These are phyloP conservation scores for Aphelenchoides besseyi DNA, from an alignment of 1,140 invertebrate genomes.

Conservation along the genomic window DNA sequence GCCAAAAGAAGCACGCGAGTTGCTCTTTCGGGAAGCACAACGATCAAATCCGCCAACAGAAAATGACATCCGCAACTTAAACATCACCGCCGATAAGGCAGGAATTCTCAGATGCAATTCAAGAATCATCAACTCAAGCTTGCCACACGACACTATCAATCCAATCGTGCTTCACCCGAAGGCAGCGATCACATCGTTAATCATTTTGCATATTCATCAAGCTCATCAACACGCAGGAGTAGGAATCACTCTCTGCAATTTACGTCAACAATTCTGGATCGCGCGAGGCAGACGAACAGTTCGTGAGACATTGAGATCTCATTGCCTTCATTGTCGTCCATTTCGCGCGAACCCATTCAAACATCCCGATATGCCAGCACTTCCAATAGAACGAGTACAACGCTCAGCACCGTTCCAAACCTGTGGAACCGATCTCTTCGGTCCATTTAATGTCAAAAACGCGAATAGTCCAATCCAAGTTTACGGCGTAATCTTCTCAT, in stretches of 20 bases:
- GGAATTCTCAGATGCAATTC: constrained; percentile 19
- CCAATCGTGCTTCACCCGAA: constrained; percentile 17
- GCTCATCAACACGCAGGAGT: background rate
- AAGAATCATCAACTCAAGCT: background rate
- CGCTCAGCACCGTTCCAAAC: constrained; percentile 36
- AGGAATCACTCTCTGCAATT: background rate
- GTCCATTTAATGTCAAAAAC: constrained; percentile 41
- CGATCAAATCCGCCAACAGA: constrained; percentile 17
- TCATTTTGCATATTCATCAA: constrained; percentile 23
- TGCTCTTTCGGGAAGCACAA: constrained; percentile 14
- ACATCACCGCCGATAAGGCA: constrained; percentile 11
- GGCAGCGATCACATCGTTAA: constrained; percentile 14
- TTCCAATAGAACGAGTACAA: constrained; percentile 28
- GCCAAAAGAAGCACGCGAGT: constrained; percentile 5
- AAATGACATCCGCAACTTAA: constrained; percentile 21
- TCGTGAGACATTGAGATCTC: background rate
- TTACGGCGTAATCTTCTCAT: constrained; percentile 43
- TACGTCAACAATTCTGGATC: constrained; percentile 24
- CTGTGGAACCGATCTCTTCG: constrained; percentile 34
- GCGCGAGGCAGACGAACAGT: constrained; percentile 17
- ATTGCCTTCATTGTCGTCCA: constrained; percentile 14
- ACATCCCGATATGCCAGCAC: constrained; percentile 32
- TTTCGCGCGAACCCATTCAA: constrained; percentile 19
- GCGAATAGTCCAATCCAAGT: constrained; percentile 32
- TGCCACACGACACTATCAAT: constrained; percentile 11